These are phyloP conservation scores for Tachina grossa DNA, from an alignment of 2,888 invertebrate species.

Conservation along the genomic window DNA sequence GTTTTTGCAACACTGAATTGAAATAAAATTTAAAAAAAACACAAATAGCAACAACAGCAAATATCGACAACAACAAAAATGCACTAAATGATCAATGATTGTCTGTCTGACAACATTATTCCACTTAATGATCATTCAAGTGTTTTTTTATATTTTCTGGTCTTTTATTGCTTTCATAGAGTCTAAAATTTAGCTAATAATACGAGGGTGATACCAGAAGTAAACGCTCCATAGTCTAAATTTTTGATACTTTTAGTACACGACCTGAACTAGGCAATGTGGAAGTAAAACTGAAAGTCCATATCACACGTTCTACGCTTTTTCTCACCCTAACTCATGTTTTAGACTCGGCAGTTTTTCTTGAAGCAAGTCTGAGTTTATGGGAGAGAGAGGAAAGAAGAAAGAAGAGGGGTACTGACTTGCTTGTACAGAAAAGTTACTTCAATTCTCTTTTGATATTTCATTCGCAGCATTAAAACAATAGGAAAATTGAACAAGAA, in stretches of 20 bases:
- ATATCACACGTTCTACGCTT: too few species aligned
- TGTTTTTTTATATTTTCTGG: slow-evolving; percentile 42
- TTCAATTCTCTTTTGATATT: too few species aligned
- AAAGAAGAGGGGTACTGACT: too few species aligned
- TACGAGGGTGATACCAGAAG: slow-evolving; percentile 3
- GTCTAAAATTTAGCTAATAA: slow-evolving; percentile 28
- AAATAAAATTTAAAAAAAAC: slow-evolving; percentile 13
- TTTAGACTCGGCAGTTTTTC: too few species aligned
- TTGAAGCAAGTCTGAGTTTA: too few species aligned
- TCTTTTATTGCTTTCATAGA: slow-evolving; percentile 34
- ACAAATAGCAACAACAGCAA: slow-evolving; percentile 22
- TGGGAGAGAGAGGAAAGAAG: too few species aligned
- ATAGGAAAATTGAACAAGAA: too few species aligned
- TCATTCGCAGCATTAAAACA: too few species aligned
- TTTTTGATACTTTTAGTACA: neutral
- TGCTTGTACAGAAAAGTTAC: too few species aligned
- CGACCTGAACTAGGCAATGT: neutral
- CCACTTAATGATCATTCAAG: slow-evolving; percentile 62
- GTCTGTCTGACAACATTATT: slow-evolving; percentile 64
- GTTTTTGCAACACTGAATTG: slow-evolving; percentile 45
- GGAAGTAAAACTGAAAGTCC: too few species aligned
- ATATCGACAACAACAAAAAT: slow-evolving; percentile 34
- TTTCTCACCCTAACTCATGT: too few species aligned
- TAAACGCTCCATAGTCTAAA: neutral
- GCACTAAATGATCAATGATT: slow-evolving; percentile 65